Conservation (phyloP, 1,140 invertebrate genomes). For the Drosophila elegans region DNA sequence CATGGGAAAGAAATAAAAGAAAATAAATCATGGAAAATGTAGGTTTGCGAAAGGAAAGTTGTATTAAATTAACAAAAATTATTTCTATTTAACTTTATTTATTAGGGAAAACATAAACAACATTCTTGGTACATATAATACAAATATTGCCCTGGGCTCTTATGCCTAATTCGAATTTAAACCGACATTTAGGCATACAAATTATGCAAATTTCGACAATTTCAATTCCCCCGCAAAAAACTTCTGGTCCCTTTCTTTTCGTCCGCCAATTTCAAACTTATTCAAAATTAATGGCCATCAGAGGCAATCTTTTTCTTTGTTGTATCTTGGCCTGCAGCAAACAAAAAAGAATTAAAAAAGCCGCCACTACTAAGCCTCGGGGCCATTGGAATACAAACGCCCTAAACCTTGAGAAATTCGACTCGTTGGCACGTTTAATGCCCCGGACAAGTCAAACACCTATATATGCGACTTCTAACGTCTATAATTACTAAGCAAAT, state of each 20-base stretch:
- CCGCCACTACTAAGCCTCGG: conserved; percentile 36
- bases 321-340: conserved; percentile 30
- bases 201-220: conserved; percentile 60
- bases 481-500: conserved; percentile 71
- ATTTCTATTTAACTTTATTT: too few relatives aligned
- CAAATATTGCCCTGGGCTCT: conserved; percentile 1
- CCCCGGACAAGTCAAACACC: conserved; percentile 53
- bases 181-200: conserved; percentile 41
- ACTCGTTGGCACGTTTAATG: conserved; percentile 71
- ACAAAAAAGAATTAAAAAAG: conserved; percentile 20
- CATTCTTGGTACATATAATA: conserved; percentile 1
- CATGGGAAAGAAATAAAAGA: background rate
- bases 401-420: conserved; percentile 66
- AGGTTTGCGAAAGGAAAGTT: background rate
- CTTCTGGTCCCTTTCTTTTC: conserved; percentile 16
- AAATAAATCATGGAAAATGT: background rate
- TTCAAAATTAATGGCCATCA: conserved; percentile 56
- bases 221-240: conserved; percentile 41
- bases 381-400: conserved; percentile 50
- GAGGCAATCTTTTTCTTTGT: conserved; percentile 16
- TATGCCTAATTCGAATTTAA: conserved; percentile 6
- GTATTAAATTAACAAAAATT: too few relatives aligned
- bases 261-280: conserved; percentile 30
- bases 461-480: conserved; percentile 62
- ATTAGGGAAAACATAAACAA: background rate